These are phyloP conservation scores for Amphimedon queenslandica DNA, from an alignment of 37 sponge, comb jelly and placozoan species.

Conservation along the genomic window DNA sequence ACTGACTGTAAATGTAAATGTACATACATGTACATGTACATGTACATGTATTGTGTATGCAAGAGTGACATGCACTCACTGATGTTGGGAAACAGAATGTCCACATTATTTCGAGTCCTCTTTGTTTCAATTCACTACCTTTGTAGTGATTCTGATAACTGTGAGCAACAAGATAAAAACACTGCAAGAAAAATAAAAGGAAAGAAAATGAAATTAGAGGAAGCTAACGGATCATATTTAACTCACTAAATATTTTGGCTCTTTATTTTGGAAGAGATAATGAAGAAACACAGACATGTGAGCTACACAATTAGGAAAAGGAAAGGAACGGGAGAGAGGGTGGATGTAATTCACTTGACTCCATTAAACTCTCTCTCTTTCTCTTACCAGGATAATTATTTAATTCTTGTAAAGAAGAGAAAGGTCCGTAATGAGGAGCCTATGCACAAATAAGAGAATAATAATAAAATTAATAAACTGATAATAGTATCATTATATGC, in stretches of 20 bases:
- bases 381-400: conserved; percentile 46
- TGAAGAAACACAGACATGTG: conserved; percentile 64
- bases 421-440: conserved; percentile 48
- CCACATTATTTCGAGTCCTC: conserved; percentile 67
- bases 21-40: too few species aligned
- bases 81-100: conserved; percentile 50
- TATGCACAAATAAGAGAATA: too few species aligned
- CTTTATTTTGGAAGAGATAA: conserved; percentile 45
- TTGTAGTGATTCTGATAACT: conserved; percentile 52
- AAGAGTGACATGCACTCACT: conserved; percentile 22
- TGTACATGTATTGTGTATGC: too few species aligned
- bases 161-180: conserved; percentile 57
- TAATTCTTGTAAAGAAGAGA: conserved; percentile 53
- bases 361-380: background rate
- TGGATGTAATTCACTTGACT: too few species aligned
- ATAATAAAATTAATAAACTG: too few species aligned
- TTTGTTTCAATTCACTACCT: conserved; percentile 27
- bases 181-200: conserved; percentile 10
- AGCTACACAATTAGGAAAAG: too few species aligned
- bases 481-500: too few species aligned
- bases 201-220: background rate
- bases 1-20: too few species aligned
- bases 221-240: too few species aligned
- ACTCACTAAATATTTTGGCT: conserved; percentile 66
- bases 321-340: background rate